Percentiles rank a stretch among this genome's conserved stretches.
phyloP scores from a whole-genome alignment of 2,113 vertebrate species.

The Tautogolabrus adspersus region DNA sequence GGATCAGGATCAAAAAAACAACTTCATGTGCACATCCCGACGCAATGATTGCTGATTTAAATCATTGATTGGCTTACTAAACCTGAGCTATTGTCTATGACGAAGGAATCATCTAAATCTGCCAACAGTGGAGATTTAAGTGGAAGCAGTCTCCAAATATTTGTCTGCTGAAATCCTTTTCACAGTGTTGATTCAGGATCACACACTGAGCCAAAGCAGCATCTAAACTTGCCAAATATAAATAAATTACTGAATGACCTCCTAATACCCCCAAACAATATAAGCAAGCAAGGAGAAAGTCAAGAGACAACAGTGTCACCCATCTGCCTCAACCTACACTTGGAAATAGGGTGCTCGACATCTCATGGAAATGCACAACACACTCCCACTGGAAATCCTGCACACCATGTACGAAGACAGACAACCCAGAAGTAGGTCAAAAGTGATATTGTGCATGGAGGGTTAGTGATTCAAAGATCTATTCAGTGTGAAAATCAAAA shows the following conservation, averaged over 20 bases:
- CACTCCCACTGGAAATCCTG: background rate
- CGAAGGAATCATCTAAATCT: constrained; percentile 3
- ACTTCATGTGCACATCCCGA: background rate
- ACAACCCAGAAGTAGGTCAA: no score
- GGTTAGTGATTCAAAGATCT: no score
- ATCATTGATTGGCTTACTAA: background rate
- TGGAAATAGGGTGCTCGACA: no score
- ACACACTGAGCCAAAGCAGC: background rate
- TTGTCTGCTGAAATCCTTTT: constrained; percentile 8
- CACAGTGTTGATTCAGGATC: constrained; percentile 12
- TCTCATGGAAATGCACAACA: background rate
- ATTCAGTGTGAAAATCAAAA: no score
- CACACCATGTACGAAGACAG: background rate
- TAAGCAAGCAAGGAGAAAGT: background rate
- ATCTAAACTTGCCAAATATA: background rate
- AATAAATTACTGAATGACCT: background rate
- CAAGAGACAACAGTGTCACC: constrained; percentile 1
- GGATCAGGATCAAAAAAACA: background rate
- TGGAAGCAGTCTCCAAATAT: constrained; percentile 37
- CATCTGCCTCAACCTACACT: background rate
- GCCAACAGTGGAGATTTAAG: constrained; percentile 17
- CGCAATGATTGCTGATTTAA: background rate
- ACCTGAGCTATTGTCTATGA: background rate
- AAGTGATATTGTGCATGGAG: no score
- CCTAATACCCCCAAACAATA: background rate